Base-by-base conservation (phyloP, 2,113 vertebrate species). In the Ceuthmochares aereus region DNA sequence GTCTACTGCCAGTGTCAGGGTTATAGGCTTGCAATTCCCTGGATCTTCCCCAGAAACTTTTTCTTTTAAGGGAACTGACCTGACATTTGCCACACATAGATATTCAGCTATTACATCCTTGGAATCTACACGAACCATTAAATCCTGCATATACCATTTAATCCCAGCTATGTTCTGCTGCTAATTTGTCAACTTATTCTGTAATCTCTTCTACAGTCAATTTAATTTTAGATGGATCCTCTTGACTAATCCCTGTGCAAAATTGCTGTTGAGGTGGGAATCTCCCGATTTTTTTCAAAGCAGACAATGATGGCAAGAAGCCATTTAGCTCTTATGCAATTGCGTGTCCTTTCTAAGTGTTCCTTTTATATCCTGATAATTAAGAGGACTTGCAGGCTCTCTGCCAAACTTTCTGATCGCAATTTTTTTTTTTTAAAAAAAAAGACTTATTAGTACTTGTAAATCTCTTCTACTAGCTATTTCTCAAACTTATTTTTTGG, bases 331-430 rank as follows among this genome's bases (percentile, higher is more conserved):
- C 59, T 55, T 77, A 8, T 88, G 63, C 49, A 91, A 83, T 51
- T 91, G 8, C 9, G 0, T 76, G 72, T 88, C 45, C 34, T 92
- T 83, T 85, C 58, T 66, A 73, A 88, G 59, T 55, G 72, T 62
- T 80, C 27, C 17, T 90, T 93, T 96, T 88, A 80, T 90, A 77
- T 51, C 9, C n/a, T 92, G 36, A 84, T 93, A 88, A 90, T 95
- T 97, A 95, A 62, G 40, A 73, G 55, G 55, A 85, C 63, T 59
- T 64, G 30, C 75, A 90, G 85, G 75, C 49, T 78, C 55, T 86
- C 68, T 89, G 55, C 42, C 43, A 94, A 60, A 8, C 29, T 93
- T 85, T 85, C 78, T 85, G 70, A 91, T 80, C 59, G 83, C 80
- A 70, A 69, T n/a, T n/a, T n/a, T n/a, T n/a, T n/a, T n/a, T n/a